Percentiles rank a stretch among this genome's conserved stretches.
Conservation (phyloP, 2,113 vertebrate genomes). For the Corythornis cristatus region DNA sequence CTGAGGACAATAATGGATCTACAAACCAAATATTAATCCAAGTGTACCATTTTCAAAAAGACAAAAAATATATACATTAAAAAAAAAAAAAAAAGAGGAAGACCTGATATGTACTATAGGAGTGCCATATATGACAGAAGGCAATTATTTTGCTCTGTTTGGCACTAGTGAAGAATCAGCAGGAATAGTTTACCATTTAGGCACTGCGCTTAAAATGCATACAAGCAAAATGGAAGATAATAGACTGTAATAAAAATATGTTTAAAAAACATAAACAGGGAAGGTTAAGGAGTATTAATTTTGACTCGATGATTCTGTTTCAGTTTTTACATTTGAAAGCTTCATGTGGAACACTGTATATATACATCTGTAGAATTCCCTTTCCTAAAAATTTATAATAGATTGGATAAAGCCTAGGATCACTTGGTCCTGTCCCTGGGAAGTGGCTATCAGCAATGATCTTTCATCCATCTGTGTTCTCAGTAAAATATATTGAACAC, state of each 20-base stretch:
- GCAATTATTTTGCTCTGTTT: conserved; percentile 21
- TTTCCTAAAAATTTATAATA: neutral
- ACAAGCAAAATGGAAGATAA: neutral
- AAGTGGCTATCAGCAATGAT: neutral
- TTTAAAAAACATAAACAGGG: neutral
- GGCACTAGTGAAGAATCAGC: neutral
- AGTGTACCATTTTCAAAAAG: neutral
- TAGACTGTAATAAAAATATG: neutral
- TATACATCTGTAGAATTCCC: neutral
- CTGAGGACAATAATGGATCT: neutral
- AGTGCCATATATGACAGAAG: neutral
- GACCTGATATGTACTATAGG: neutral
- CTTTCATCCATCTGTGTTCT: neutral
- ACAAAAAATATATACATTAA: no score
- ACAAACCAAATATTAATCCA: neutral
- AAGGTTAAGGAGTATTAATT: neutral
- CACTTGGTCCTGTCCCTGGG: neutral
- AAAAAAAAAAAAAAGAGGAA: neutral
- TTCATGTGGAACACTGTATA: neutral
- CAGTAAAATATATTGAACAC: neutral
- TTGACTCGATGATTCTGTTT: neutral
- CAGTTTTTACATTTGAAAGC: neutral
- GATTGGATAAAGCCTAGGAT: neutral
- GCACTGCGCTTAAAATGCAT: neutral
- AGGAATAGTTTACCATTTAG: neutral